Conservation (phyloP, 2,797 vertebrate species). For the Lagorchestes hirsutus region DNA sequence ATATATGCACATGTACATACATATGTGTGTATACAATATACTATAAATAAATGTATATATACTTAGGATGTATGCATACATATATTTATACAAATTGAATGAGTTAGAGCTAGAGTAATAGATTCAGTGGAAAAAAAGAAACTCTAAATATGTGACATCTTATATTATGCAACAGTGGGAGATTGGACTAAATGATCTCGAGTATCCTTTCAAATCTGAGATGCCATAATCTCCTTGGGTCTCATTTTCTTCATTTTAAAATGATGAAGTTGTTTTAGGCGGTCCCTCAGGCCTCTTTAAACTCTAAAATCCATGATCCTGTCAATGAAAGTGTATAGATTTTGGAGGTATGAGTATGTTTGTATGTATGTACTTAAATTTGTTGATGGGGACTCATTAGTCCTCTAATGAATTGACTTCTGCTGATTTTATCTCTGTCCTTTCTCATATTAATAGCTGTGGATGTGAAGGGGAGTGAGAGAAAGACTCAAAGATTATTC, state of each 20-base stretch:
- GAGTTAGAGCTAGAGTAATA: not conserved
- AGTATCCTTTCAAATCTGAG: not conserved
- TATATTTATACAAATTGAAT: not conserved
- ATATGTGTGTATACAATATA: not conserved
- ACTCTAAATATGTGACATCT: not conserved
- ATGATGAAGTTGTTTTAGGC: not conserved
- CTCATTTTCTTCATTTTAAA: not conserved
- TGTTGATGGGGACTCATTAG: not conserved
- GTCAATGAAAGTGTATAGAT: not conserved
- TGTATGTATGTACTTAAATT: not conserved
- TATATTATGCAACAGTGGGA: not conserved
- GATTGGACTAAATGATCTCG: not conserved
- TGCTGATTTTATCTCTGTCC: not conserved
- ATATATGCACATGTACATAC: not conserved
- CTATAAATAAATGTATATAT: not conserved
- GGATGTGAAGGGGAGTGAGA: not conserved
- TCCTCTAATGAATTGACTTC: not conserved
- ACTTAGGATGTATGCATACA: fast-evolving
- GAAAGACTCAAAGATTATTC: not conserved
- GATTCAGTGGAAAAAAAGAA: not conserved
- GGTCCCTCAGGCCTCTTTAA: not conserved
- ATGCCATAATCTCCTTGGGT: not conserved
- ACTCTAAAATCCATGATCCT: not conserved
- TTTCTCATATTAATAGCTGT: not conserved
- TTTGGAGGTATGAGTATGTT: not conserved